phyloP scores from a whole-genome alignment of 2,113 vertebrate species.

The Meles meles region DNA sequence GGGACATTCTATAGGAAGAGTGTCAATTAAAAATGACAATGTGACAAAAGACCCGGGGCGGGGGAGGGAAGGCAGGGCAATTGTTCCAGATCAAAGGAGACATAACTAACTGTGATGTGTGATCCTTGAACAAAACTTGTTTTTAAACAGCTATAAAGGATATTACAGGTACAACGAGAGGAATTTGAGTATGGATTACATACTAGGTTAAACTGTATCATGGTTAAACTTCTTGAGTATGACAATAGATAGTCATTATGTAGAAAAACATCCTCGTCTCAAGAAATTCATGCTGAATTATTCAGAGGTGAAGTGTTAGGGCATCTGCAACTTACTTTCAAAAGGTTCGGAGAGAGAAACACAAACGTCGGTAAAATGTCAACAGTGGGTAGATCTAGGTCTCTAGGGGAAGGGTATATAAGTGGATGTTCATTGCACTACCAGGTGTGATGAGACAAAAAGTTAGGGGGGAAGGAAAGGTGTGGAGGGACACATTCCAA shows the following conservation, averaged over 20 bases:
- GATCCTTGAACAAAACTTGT: background rate
- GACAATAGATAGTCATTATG: background rate
- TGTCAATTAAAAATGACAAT: background rate
- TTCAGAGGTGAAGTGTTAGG: background rate
- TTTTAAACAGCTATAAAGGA: constrained; percentile 21
- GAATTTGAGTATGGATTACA: background rate
- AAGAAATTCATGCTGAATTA: background rate
- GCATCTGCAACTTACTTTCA: background rate
- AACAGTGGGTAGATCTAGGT: background rate
- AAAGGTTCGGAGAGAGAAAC: background rate
- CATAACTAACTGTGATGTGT: background rate
- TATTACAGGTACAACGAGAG: background rate
- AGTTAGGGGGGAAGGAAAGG: background rate
- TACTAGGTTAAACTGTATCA: background rate
- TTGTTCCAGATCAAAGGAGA: constrained; percentile 23
- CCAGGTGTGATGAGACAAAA: background rate
- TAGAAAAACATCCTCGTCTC: background rate
- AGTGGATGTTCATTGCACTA: background rate
- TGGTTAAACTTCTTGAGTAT: background rate
- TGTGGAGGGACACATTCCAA: background rate
- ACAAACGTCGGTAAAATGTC: background rate
- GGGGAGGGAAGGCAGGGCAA: background rate
- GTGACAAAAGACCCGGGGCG: background rate
- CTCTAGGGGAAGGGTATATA: background rate
- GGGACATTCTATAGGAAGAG: background rate